These are phyloP conservation scores for Trichomalopsis sarcophagae DNA, from an alignment of 1,140 invertebrate genomes.

Conservation along the genomic window DNA sequence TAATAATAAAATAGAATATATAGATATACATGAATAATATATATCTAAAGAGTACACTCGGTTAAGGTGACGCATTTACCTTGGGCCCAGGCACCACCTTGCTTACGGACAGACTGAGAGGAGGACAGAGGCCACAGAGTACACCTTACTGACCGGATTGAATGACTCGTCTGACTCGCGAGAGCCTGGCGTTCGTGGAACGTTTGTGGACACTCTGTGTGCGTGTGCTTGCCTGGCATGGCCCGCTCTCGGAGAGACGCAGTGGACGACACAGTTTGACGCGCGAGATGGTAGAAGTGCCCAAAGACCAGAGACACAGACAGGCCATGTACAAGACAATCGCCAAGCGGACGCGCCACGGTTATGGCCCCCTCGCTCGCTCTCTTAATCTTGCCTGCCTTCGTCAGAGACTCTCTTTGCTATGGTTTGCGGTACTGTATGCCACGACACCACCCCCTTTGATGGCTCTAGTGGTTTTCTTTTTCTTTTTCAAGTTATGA, in stretches of 20 bases:
- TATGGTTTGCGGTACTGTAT: background rate
- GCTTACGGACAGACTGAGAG: constrained; percentile 75
- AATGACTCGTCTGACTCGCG: constrained; percentile 27
- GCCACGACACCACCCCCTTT: constrained; percentile 2
- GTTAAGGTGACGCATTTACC: constrained; percentile 76
- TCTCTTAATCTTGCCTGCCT: background rate
- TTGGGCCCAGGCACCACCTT: constrained; percentile 76
- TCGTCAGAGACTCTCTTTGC: background rate
- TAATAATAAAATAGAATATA: constrained; percentile 46
- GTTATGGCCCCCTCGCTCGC: constrained; percentile 8
- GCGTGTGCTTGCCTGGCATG: constrained; percentile 64
- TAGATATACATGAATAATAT: constrained; percentile 68
- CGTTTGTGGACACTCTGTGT: constrained; percentile 69
- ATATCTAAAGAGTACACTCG: constrained; percentile 75
- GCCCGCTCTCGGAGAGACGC: background rate
- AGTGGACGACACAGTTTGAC: constrained; percentile 3
- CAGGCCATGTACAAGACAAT: background rate
- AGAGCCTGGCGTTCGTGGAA: constrained; percentile 66
- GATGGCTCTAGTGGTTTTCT: background rate
- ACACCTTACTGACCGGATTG: constrained; percentile 43
- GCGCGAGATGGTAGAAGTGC: background rate
- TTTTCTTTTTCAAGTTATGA: background rate
- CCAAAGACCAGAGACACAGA: constrained; percentile 3
- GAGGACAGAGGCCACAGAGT: constrained; percentile 69
- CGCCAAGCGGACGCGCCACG: constrained; percentile 16